Base-by-base conservation (phyloP, 2,113 vertebrate genomes). In the Coracopsis vasa region DNA sequence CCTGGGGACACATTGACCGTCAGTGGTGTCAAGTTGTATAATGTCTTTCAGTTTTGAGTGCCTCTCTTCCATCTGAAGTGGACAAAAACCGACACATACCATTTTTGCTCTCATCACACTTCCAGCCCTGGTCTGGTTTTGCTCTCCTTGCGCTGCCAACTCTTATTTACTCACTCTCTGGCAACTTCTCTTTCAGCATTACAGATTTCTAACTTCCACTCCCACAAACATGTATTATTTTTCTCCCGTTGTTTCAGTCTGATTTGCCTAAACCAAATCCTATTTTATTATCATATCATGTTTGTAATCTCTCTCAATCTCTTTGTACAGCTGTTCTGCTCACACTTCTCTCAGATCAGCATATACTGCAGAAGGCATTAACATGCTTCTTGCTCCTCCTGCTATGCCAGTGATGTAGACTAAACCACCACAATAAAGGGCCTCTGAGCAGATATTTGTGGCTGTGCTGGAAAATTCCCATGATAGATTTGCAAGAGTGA, bases 391-490 rank as follows among this genome's bases (percentile, higher is more conserved):
- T 93, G 66, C 28, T 81, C 28, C 35, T 86, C 90, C 77, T 94
- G 86, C 73, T 90, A 79, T 44, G 39, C 72, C 50, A 53, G 64
- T 61, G 89, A 39, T 93, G 75, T 56, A 94, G 88, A 82, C 88
- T 86, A 71, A 88, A 20, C 37, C 2, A 6, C 88, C 75, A 92
- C 82, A 95, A 48, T 65, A 91, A 96, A 94, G 80, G 56, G 13
- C 53, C 6, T 67, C n/a, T 73, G 21, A 86, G 60, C 21, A 73
- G 9, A 65, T 91, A 17, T 13, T 23, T 81, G 88, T 80, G 69
- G 82, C 92, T 67, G 29, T 20, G 58, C 86, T 61, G 69, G 91
- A 92, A 95, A 91, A 94, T 79, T 95, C 73, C 81, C 44, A 56
- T 13, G 24, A 71, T 28, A 89, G 33, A 92, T 94, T 93, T 91